Evolutionary conservation across 2,888 invertebrate genomes (phyloP).

Genomic region (Nezara viridula): DNA sequence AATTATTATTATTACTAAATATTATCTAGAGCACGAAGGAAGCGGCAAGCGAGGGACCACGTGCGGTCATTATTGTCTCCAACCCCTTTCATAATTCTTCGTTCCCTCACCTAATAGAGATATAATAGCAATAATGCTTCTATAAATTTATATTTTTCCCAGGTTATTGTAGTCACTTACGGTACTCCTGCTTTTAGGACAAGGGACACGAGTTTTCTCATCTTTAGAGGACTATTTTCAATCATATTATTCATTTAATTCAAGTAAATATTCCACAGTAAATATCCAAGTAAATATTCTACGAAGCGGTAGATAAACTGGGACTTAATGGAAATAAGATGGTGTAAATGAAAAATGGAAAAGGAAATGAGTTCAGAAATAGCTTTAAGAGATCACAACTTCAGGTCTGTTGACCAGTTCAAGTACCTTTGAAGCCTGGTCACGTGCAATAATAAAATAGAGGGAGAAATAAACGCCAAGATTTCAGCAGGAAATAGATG

Average conservation of each 20-base stretch:
- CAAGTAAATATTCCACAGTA: neutral
- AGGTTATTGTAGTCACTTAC: neutral
- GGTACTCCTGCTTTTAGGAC: neutral
- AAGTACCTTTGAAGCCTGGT: too few relatives aligned
- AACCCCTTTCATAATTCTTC: constrained; percentile 19
- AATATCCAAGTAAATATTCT: too few relatives aligned
- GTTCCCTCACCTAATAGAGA: neutral
- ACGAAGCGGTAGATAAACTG: too few relatives aligned
- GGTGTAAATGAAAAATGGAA: too few relatives aligned
- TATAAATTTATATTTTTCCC: constrained; percentile 10
- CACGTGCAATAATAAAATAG: too few relatives aligned
- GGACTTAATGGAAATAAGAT: too few relatives aligned
- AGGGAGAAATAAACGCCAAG: too few relatives aligned
- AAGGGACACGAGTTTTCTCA: neutral
- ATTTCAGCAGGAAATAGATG: too few relatives aligned
- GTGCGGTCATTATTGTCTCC: constrained; percentile 19
- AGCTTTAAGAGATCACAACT: too few relatives aligned
- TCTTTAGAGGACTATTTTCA: neutral
- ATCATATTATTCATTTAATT: neutral
- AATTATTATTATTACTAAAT: neutral
- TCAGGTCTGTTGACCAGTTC: too few relatives aligned
- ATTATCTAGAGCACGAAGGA: neutral
- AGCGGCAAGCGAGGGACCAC: neutral
- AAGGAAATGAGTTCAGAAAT: too few relatives aligned
- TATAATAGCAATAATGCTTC: neutral